Evolutionary conservation across 2,888 invertebrate genomes (phyloP), one percentile per base, ranked within the genome.

Genomic region (Monochamus alternatus): DNA sequence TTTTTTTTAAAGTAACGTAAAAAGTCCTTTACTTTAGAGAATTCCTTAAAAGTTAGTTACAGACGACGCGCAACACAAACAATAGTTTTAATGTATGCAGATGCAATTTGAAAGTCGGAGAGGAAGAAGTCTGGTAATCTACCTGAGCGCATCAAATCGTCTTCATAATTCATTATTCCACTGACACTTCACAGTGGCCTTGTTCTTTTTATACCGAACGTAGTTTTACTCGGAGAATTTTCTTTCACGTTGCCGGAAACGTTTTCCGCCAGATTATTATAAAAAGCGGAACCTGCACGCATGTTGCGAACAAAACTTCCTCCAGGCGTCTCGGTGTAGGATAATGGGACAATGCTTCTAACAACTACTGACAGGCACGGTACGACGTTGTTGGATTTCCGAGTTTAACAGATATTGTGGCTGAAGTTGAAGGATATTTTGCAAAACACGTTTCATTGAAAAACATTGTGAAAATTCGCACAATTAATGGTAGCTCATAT

Each of bases 121-220:
- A 12, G n/a, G n/a, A n/a, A n/a, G n/a, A 32, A 10, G 55, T 10
- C 51, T 52, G 51, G 32, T 55, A 66, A 66, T 66, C 32, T 52
- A 55, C 51, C 66, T 32, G 66, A 66, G 51, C 55, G n/a, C 51
- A 14, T 14, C 55, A n/a, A 32, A 55, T 1, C 30, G 32, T 7
- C 44, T 65, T 51, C 51, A 52, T 66, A 66, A 66, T 66, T 66
- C 52, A 66, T 66, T n/a, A 66, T 30, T 63, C 12, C 32, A n/a
- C 32, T 55, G 14, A 51, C 51, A 55, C 32, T 52, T 32, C 12
- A 8, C 32, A 1, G n/a, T 3, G 14, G n/a, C 4, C 8, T n/a
- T 4, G 12, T 14, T 52, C 22, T 52, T 31, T 32, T 55, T 55
- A 12, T 12, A 1, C 22, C 5, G 10, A 30, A 12, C 51, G 51